These are phyloP conservation scores for Blennius ocellaris DNA, from an alignment of 2,113 vertebrate species.

Conservation along the genomic window DNA sequence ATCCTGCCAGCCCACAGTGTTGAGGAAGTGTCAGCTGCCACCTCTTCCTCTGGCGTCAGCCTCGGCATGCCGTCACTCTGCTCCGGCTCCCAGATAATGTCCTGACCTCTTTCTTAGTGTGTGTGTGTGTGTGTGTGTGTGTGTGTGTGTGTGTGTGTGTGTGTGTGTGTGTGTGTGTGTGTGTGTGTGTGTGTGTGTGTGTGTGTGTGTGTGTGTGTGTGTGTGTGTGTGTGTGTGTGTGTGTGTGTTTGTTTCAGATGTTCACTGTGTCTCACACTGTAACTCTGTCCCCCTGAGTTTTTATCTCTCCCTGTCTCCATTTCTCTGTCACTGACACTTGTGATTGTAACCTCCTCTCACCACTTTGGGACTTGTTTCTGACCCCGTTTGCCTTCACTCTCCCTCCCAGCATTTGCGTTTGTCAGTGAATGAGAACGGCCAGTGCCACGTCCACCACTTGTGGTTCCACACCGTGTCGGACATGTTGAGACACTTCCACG, in stretches of 20 bases:
- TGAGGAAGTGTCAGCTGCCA: slow-evolving; percentile 67
- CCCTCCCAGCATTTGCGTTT: slow-evolving; percentile 91
- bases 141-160: no score
- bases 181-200: no score
- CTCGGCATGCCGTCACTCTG: slow-evolving; percentile 35
- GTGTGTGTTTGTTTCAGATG: slow-evolving; percentile 24
- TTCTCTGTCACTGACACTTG: background rate
- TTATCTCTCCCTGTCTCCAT: background rate
- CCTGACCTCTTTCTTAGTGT: slow-evolving; percentile 49
- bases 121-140: slow-evolving; percentile 3
- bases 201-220: no score
- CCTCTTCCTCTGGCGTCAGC: slow-evolving; percentile 71
- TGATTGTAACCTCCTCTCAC: background rate
- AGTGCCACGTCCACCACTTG: slow-evolving; percentile 97
- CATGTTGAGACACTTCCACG: slow-evolving; percentile 98
- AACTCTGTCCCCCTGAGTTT: slow-evolving; percentile 4
- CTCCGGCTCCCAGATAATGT: slow-evolving; percentile 42
- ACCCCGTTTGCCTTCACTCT: background rate
- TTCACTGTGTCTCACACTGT: slow-evolving; percentile 8
- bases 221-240: no score
- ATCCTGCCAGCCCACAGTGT: slow-evolving; percentile 58
- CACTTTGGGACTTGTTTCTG: background rate
- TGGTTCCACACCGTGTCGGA: slow-evolving; percentile 98
- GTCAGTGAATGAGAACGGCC: slow-evolving; percentile 94
- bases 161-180: no score